A percentile compares a stretch with the other conserved stretches of the same genome.
Evolutionary conservation across 2,888 invertebrate species (phyloP).

Genomic region (Caenorhabditis sp.): DNA sequence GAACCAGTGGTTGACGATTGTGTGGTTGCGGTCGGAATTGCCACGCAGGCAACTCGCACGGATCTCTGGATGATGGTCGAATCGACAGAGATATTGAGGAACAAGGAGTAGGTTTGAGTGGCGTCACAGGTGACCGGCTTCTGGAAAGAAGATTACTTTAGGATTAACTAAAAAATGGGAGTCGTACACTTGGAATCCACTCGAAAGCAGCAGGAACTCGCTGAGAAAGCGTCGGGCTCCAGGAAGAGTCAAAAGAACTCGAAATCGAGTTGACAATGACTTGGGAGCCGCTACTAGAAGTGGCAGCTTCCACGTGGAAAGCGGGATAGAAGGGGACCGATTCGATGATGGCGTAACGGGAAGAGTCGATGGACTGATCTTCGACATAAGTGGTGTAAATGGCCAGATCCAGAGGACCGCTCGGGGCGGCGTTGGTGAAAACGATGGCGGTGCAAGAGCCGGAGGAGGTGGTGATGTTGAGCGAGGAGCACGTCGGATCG

Average conservation of each 20-base stretch:
- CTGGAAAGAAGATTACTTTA: too few species aligned
- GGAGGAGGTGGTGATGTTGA: conserved; percentile 1
- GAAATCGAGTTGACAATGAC: conserved; percentile 11
- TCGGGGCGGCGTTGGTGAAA: conserved; percentile 9
- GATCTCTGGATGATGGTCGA: conserved; percentile 10
- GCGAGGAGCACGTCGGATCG: conserved; percentile 12
- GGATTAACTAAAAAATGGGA: too few species aligned
- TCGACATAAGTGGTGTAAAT: conserved; percentile 32
- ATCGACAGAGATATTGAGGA: conserved; percentile 24
- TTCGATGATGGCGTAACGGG: conserved; percentile 45
- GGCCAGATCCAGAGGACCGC: conserved; percentile 1
- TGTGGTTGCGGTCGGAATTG: background rate
- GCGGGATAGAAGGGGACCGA: conserved; percentile 24
- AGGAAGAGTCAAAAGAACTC: background rate
- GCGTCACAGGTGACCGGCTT: conserved; percentile 13
- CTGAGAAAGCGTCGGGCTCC: background rate
- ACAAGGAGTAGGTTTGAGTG: conserved; percentile 14
- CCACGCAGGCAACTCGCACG: conserved; percentile 31
- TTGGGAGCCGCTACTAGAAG: background rate
- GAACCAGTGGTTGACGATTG: background rate
- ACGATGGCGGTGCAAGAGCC: conserved; percentile 29
- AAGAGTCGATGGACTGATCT: conserved; percentile 19
- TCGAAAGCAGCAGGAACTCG: conserved; percentile 15
- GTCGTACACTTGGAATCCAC: conserved; percentile 12
- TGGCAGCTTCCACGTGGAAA: conserved; percentile 15